Base-by-base conservation (phyloP, 1,140 invertebrate genomes). In the Cyclina sinensis region DNA sequence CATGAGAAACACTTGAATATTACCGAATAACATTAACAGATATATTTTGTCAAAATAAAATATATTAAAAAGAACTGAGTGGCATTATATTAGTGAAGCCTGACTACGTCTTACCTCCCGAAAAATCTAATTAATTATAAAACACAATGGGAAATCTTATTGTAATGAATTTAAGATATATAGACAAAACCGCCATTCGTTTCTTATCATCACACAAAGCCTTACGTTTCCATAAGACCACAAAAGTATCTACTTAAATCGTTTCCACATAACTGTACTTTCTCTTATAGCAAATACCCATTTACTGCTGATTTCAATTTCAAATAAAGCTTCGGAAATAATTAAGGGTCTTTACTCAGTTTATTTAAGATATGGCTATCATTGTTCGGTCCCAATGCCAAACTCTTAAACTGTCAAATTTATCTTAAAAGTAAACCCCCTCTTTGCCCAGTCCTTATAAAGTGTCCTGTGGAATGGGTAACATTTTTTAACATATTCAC, bases 371-470 rank as follows among this genome's bases (percentile, higher is more conserved):
- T 87, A 79, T 48, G 85, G 43, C 57, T 43, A 48, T 4, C 57
- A 87, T 87, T 87, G 85, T 87, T 79, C 85, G 59, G 11, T 51
- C 43, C 35, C 74, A 51, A 87, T 70, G 76, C 27, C 85, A 68
- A 62, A 70, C 76, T 87, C 85, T 87, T 80, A 68, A 80, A 51
- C 85, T 87, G 85, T 80, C 85, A 79, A 35, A 87, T 87, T 87
- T 79, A 87, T 87, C 85, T 87, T 87, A 21, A 78, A 68, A 46
- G 27, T 79, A 87, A 87, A 87, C 74, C 85, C 85, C 62, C 51
- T 68, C 70, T 87, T 87, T 80, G 30, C 76, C 43, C 43, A 30
- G 35, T 39, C 46, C 84, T 78, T 86, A 78, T 78, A 86, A 86
- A 78, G 84, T 78, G 84, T 78, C 51, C 84, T 74, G 21, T 78